A percentile compares a stretch with the other conserved stretches of the same genome.
These are phyloP conservation scores for Caretta caretta DNA, from an alignment of 2,113 vertebrate species.

Conservation along the genomic window DNA sequence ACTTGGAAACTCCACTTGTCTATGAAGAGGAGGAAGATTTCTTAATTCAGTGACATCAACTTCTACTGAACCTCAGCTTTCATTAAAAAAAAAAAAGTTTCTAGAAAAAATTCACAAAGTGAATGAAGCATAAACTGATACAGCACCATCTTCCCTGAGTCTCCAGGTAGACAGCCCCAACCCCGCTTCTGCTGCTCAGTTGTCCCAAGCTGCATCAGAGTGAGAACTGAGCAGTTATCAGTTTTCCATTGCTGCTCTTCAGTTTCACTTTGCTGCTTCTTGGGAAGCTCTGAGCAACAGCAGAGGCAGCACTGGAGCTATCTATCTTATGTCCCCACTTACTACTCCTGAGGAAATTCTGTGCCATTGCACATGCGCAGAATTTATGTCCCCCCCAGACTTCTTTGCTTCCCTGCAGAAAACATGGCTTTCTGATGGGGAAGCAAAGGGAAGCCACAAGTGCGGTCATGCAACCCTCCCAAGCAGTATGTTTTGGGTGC, in stretches of 20 bases:
- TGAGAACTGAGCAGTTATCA: conserved; percentile 61
- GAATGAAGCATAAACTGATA: conserved; percentile 54
- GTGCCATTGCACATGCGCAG: too few relatives aligned
- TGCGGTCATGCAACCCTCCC: too few relatives aligned
- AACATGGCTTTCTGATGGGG: too few relatives aligned
- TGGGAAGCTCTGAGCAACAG: not conserved
- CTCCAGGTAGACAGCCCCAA: conserved; percentile 34
- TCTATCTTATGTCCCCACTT: not conserved
- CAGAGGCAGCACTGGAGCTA: conserved; percentile 46
- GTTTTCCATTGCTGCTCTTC: not conserved
- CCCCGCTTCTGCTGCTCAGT: conserved; percentile 31
- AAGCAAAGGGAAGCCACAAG: too few relatives aligned
- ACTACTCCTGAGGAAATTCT: too few relatives aligned
- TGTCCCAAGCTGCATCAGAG: conserved; percentile 47
- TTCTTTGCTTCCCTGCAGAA: too few relatives aligned
- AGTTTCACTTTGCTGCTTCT: not conserved
- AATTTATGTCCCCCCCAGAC: too few relatives aligned
- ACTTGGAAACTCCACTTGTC: conserved; percentile 41
- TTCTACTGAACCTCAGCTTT: conserved; percentile 56
- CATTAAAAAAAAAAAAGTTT: not conserved
- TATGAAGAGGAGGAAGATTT: conserved; percentile 44
- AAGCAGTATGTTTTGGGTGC: too few relatives aligned
- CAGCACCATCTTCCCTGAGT: conserved; percentile 10
- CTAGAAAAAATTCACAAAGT: conserved; percentile 47
- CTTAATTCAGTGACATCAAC: conserved; percentile 46